Evolutionary conservation across 2,797 vertebrate genomes (phyloP).

Genomic region (Sorex maritimensis): DNA sequence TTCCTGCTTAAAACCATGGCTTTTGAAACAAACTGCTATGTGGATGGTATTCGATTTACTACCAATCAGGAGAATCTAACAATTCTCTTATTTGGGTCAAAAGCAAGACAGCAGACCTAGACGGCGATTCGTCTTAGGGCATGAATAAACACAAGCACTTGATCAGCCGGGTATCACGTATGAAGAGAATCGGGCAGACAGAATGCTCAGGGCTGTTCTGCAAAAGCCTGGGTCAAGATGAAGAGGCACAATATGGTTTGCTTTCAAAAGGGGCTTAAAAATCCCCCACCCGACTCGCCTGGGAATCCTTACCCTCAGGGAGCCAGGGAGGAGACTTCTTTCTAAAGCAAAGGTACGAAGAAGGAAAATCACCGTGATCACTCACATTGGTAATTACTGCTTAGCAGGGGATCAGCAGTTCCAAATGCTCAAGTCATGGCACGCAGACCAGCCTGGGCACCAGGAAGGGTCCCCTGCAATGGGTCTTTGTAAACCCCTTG

Average conservation of each 20-base stretch:
- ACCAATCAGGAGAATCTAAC: conserved; percentile 7
- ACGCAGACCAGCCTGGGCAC: not conserved
- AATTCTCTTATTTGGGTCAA: conserved; percentile 38
- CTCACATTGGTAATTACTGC: not conserved
- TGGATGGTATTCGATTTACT: conserved; percentile 10
- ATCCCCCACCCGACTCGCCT: conserved; percentile 58
- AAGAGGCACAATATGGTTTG: conserved; percentile 67
- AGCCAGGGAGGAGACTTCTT: conserved; percentile 35
- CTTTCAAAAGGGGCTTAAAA: conserved; percentile 54
- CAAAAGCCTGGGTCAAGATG: conserved; percentile 59
- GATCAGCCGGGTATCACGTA: conserved; percentile 6
- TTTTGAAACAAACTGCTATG: conserved; percentile 36
- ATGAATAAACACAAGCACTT: conserved; percentile 18
- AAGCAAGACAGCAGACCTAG: conserved; percentile 36
- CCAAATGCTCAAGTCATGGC: not conserved
- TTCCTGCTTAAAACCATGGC: conserved; percentile 66
- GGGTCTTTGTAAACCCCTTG: not conserved
- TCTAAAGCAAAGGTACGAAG: not conserved
- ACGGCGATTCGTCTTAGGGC: not conserved
- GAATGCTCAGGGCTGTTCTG: conserved; percentile 9
- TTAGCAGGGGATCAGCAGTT: not conserved
- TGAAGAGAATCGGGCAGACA: conserved; percentile 41
- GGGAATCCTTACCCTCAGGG: not conserved
- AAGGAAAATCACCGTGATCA: conserved; percentile 52
- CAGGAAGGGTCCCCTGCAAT: not conserved